Evolutionary conservation across 2,113 vertebrate species (phyloP), one percentile per base, ranked within the genome.

Genomic region (Copsychus sechellarum): DNA sequence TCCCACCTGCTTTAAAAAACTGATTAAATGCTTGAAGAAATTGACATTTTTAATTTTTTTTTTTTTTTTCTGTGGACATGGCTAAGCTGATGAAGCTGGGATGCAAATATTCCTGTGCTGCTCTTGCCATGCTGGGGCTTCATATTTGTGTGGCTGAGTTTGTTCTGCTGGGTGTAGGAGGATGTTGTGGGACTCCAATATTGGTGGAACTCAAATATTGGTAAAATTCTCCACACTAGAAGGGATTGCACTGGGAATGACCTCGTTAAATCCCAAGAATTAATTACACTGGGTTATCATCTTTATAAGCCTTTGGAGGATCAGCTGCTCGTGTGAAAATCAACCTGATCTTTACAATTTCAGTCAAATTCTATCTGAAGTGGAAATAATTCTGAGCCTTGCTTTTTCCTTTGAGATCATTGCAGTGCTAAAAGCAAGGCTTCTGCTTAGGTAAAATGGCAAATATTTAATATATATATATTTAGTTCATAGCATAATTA

Each of bases 121-220:
- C 81, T 60, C 12, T 0, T 36, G 43, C 77, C 13, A 0, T 29
- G 11, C 31, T 19, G 57, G 20, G 81, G 29, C 50, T 77, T 47
- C 42, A 20, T 17, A 1, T 50, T 38, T 31, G 1, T 40, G 28
- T 26, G 13, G 5, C 47, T 83, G n/a, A 6, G 14, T 43, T 72
- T 84, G 50, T 53, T 77, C 48, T 83, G 60, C 58, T 31, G 45
- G 16, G 23, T 33, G 65, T 45, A 9, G 56, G 73, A 5, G 64
- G 51, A 6, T 0, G 0, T 6, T 51, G 20, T 14, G 73, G 43
- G 12, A 15, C 38, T 16, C 45, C 45, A 51, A 2, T 0, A 3
- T 5, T 2, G 38, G 0, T 43, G 8, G 2, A 7, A 38, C 20
- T 25, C 66, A 31, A 29, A 1, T 13, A 8, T 7, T 69, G 36